Conservation (phyloP, 2,113 vertebrate genomes). For the Lepisosteus oculatus region DNA sequence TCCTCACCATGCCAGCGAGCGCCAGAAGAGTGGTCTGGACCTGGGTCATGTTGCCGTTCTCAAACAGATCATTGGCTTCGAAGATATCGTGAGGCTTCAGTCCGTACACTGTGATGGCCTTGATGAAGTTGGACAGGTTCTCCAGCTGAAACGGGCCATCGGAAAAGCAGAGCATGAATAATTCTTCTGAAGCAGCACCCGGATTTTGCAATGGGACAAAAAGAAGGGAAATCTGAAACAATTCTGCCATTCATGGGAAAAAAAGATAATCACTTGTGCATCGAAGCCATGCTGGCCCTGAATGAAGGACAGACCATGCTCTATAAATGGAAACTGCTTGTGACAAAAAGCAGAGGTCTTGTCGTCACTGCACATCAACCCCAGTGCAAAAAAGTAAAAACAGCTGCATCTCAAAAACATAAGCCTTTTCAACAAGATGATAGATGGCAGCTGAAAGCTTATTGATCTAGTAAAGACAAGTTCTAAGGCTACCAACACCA, state of each 20-base stretch:
- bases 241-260: too few relatives aligned
- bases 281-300: background rate
- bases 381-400: too few relatives aligned
- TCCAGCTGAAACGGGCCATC: constrained; percentile 69
- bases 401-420: background rate
- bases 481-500: too few relatives aligned
- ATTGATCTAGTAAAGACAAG: too few relatives aligned
- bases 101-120: constrained; percentile 77
- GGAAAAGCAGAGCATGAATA: background rate
- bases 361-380: too few relatives aligned
- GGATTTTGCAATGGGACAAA: background rate
- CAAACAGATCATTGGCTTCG: constrained; percentile 90
- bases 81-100: constrained; percentile 90
- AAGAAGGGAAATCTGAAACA: background rate
- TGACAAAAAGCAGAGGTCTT: too few relatives aligned
- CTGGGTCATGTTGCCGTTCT: constrained; percentile 89
- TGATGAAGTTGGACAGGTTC: constrained; percentile 91
- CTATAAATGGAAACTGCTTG: too few relatives aligned
- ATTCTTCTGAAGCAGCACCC: too few relatives aligned
- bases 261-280: too few relatives aligned
- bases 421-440: background rate
- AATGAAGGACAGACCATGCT: background rate
- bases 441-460: too few relatives aligned
- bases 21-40: constrained; percentile 88
- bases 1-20: constrained; percentile 82